These are phyloP conservation scores for Scortum barcoo DNA, from an alignment of 2,113 vertebrate species.

Conservation along the genomic window DNA sequence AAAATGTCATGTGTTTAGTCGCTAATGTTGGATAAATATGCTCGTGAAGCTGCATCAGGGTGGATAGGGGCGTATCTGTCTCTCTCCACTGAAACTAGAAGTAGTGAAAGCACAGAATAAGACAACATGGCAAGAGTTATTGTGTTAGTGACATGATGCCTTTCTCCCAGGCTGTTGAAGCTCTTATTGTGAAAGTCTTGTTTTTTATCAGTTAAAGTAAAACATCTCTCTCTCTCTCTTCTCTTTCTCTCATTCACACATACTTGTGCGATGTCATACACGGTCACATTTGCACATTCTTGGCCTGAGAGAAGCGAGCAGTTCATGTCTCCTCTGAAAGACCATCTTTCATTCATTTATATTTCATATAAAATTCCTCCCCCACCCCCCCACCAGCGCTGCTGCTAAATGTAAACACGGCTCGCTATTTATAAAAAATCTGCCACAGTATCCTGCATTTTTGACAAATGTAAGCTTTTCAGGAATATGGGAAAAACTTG, in stretches of 20 bases:
- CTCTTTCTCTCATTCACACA: neutral
- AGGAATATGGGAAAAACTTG: slow-evolving; percentile 34
- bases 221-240: neutral
- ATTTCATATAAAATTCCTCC: slow-evolving; percentile 62
- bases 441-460: slow-evolving; percentile 17
- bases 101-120: neutral
- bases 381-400: slow-evolving; percentile 16
- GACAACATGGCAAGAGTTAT: neutral
- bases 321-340: slow-evolving; percentile 49
- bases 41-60: slow-evolving; percentile 8
- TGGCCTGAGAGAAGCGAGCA: slow-evolving; percentile 18
- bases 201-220: slow-evolving; percentile 1
- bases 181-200: slow-evolving; percentile 22
- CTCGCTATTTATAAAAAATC: slow-evolving; percentile 68
- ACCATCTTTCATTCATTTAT: slow-evolving; percentile 68
- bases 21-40: slow-evolving; percentile 46
- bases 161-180: neutral
- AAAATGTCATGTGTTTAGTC: slow-evolving; percentile 25
- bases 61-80: slow-evolving; percentile 6
- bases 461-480: slow-evolving; percentile 40
- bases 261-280: slow-evolving; percentile 22
- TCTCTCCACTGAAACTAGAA: neutral
- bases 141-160: neutral
- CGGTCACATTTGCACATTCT: slow-evolving; percentile 17
- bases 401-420: slow-evolving; percentile 64